Evolutionary conservation across 2,113 vertebrate genomes (phyloP), one percentile per base, ranked within the genome.

Genomic region (Corynorhinus townsendii): DNA sequence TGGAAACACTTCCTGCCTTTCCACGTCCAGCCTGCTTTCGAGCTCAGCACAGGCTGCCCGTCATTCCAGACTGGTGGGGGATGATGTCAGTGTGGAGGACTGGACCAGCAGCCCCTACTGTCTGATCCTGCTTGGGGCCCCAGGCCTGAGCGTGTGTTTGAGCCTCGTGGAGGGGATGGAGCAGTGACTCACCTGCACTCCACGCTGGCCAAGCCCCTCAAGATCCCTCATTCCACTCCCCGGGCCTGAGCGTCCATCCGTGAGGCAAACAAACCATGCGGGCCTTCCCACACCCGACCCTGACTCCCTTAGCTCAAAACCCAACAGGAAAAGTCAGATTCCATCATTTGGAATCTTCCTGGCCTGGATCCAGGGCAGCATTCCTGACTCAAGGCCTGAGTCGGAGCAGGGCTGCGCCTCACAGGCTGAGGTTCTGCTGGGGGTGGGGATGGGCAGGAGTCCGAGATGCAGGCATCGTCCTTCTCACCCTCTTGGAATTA

Each of bases 281-380:
- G 80, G 15, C 66, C 84, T 28, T 19, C 59, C 33, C 56, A 30
- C 45, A 68, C 38, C 86, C 22, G 43, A 62, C 49, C 7, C 72
- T 11, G 52, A 66, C 45, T 90, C 73, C 38, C 82, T 82, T 5
- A 62, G 82, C 62, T 52, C 87, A 89, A 54, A 96, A 83, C 40
- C 72, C 92, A 84, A 83, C 43, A 49, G 95, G 92, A 92, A 96
- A 93, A 93, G 59, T 64, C 64, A 84, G 95, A 84, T 95, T 92
- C 90, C 79, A 81, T 76, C 92, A 80, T 86, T 84, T 86, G 83
- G 92, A 95, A 95, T 91, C 94, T 59, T 75, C 79, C 54, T 95
- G 86, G 95, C 91, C 64, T 85, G 75, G 64, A 54, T 77, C 75
- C 75, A 54, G 0, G 89, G 54, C 59, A 49, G 45, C 92, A 95